Evolutionary conservation across 2,888 invertebrate genomes (phyloP), one percentile per base, ranked within the genome.

Genomic region (Xanthorhoe designata): DNA sequence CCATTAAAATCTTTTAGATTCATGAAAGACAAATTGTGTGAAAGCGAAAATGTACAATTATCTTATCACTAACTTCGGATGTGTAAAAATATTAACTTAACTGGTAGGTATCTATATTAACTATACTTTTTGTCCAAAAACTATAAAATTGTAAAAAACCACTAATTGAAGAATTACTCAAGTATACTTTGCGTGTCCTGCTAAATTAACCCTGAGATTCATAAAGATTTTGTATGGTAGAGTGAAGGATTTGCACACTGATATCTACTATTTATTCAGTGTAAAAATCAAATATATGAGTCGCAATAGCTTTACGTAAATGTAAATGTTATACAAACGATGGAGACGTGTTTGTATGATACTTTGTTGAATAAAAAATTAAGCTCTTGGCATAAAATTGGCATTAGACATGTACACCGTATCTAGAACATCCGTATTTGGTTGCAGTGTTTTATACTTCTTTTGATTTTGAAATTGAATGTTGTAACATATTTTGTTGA

Each of bases 321-420:
- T 68, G 52, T 66, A 68, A 66, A 62, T 69, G 69, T 62, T 60
- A 62, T 63, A 64, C 68, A 69, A 69, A 71, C 66, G 69, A 69
- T 35, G 24, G 57, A 58, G 32, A 61, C 62, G 59, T 62, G 66
- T 66, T 66, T 59, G 58, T 62, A 54, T 66, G 50, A 62, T 59
- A 55, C 62, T 58, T 64, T 55, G 55, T 49, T 62, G 62, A 59
- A 66, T 62, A 59, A 59, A 54, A 24, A 55, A 59, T 62, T 54
- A 55, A 45, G 55, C 51, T 55, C 42, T 66, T 59, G 58, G 66
- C 62, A 29, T 2, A 50, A 58, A 62, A 61, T 53, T 29, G 55
- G 32, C 52, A 50, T 45, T 45, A 45, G 15, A 47, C 47, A 47
- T 17, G 47, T 47, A 13, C n/a, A 45, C 13, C 19, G 42, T 38